phyloP scores from a whole-genome alignment of 1,140 invertebrate genomes.

The Pseudachorutes palmiensis region DNA sequence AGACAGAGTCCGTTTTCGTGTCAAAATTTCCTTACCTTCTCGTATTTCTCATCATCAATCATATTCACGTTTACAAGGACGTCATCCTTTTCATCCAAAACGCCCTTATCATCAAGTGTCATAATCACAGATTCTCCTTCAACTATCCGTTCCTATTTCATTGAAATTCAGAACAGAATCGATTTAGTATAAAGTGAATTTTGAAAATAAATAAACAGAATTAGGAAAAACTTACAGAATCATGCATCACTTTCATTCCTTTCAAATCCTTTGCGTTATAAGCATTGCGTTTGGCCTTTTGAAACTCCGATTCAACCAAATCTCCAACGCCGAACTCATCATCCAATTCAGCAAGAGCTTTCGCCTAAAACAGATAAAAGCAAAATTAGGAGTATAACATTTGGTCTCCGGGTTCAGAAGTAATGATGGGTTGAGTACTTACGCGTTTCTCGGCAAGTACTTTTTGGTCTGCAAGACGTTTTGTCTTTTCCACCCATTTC shows the following conservation, averaged over 20 bases:
- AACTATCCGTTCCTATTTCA: constrained; percentile 54
- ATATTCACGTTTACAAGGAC: constrained; percentile 94
- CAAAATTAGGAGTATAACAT: neutral
- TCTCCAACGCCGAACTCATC: constrained; percentile 83
- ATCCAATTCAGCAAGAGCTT: constrained; percentile 88
- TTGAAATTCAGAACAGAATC: constrained; percentile 23
- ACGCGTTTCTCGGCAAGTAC: constrained; percentile 79
- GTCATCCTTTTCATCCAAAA: constrained; percentile 81
- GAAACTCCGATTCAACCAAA: constrained; percentile 68
- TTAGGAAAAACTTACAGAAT: constrained; percentile 50
- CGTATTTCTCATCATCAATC: constrained; percentile 82
- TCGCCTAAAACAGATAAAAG: constrained; percentile 54
- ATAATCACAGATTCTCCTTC: constrained; percentile 81
- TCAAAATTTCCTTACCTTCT: constrained; percentile 51
- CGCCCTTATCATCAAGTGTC: constrained; percentile 85
- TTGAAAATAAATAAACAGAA: neutral
- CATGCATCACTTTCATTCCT: constrained; percentile 83
- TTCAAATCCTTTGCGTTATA: constrained; percentile 63
- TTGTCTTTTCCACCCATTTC: constrained; percentile 74
- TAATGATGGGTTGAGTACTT: constrained; percentile 39
- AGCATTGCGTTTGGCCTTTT: constrained; percentile 51
- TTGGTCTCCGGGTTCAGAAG: neutral
- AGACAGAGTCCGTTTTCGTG: neutral
- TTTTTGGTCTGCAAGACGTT: constrained; percentile 68
- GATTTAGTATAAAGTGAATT: constrained; percentile 1